Base-by-base conservation (phyloP, 1,140 invertebrate genomes). In the Drosophila micromelanica region DNA sequence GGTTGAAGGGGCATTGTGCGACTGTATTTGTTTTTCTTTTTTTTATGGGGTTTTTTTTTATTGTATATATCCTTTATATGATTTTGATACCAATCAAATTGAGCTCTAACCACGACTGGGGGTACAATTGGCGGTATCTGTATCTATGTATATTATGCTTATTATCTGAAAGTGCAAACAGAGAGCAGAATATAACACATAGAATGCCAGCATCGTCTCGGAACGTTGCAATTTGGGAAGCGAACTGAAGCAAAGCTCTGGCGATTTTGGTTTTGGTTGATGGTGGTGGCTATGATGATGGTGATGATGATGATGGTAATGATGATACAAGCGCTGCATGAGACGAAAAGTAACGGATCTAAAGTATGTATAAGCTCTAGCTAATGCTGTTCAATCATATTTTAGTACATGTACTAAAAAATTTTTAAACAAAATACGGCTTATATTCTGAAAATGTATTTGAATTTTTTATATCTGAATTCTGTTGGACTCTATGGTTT, bases 1-100 rank as follows among this genome's bases (percentile, higher is more conserved):
- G 98, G 96, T 94, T 98, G 98, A 96, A 98, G 99, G 95, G 98
- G 98, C 97, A 98, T 98, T 94, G 1, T 57, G 45, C 15, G 15
- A 42, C 51, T 37, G n/a, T 45, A 96, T 76, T 54, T 42, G 37
- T 54, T 1, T 17, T 17, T 62, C 17, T 73, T 15, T 61, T 40
- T 61, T 49, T 54, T 35, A 5, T 9, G 7, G 23, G 15, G n/a
- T 42, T 17, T 42, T 52, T 8, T 32, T 42, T 52, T 42, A 17
- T 61, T 51, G 12, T 32, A 30, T 52, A 54, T 27, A 37, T 51
- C 35, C 63, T 72, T 59, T 38, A 12, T 56, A 65, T 17, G 46
- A n/a, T n/a, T 49, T 42, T 69, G 61, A 61, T 49, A 6, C 12
- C 40, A 51, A 51, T 51, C 61, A 49, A 82, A 71, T 74, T 64